Evolutionary conservation across 2,797 vertebrate genomes (phyloP), one percentile per base, ranked within the genome.

Genomic region (Parambassis ranga): DNA sequence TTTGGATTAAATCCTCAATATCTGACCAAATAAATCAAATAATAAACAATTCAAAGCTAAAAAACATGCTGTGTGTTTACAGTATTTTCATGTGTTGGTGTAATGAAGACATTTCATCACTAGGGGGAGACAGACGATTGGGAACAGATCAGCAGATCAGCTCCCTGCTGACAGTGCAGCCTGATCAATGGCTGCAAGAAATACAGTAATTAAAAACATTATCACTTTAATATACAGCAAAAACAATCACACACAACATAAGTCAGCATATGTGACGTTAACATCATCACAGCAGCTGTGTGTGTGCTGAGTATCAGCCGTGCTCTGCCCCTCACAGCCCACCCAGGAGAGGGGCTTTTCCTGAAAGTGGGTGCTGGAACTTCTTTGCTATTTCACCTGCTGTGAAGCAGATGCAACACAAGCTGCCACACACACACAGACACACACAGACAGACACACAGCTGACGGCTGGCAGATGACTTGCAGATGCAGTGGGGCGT

Each of bases 331-430:
- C 35, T 64, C 14, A 19, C n/a, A 65, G 79, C 61, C 83, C 82
- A 89, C 87, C 83, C 84, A 76, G 55, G 66, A 68, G 65, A 49
- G 5, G 52, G 36, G n/a, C n/a, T n/a, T 47, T 77, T 75, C 66
- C 79, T 82, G 86, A 48, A 79, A 70, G 9, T 78, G 74, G 70
- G 30, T 65, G 43, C 47, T 67, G 52, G 51, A 55, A 61, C 44
- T 24, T 70, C 23, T 56, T 44, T 86, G 86, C 70, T 84, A 8
- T 84, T 88, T 89, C 86, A 90, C 86, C 87, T 89, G 88, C 84
- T 88, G 82, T 42, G 67, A 53, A 78, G 61, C 86, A 88, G 80
- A 83, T 87, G 84, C 66, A 65, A 44, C 65, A 30, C 24, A 38
- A 38, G 43, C 60, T 62, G 39, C 59, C 74, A 71, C 79, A 81